phyloP scores from a whole-genome alignment of 30 jellyfish, hydroid and myxozoan genomes.

The Pseudorhiza aurosa region DNA sequence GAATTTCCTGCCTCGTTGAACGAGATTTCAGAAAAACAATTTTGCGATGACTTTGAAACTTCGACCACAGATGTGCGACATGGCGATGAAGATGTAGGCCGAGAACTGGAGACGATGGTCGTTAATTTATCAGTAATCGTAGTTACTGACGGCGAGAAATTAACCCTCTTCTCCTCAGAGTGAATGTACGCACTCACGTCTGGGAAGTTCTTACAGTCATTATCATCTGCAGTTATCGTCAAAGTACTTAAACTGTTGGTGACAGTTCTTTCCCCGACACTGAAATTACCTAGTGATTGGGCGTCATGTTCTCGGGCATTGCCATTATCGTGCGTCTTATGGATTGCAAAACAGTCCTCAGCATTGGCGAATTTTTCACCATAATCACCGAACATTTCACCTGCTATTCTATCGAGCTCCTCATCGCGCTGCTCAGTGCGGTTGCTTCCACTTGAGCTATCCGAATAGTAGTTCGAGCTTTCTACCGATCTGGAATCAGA shows the following conservation, averaged over 20 bases:
- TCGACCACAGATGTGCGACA: too few relatives aligned
- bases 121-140: too few relatives aligned
- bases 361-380: constrained; percentile 38
- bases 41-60: too few relatives aligned
- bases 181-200: not conserved
- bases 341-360: constrained; percentile 32
- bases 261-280: constrained; percentile 51
- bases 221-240: constrained; percentile 27
- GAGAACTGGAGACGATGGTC: too few relatives aligned
- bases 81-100: too few relatives aligned
- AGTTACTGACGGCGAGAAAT: too few relatives aligned
- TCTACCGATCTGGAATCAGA: constrained; percentile 65
- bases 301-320: not conserved
- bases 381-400: constrained; percentile 59
- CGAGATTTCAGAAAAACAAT: too few relatives aligned
- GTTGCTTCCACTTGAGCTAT: constrained; percentile 63
- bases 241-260: constrained; percentile 48
- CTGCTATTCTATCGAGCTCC: constrained; percentile 72
- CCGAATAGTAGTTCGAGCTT: constrained; percentile 64
- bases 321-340: constrained; percentile 13
- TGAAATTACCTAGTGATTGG: constrained; percentile 29
- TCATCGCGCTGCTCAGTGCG: constrained; percentile 58
- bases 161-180: not conserved
- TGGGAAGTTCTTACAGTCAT: not conserved
- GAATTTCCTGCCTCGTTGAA: too few relatives aligned